Evolutionary conservation across 2,797 vertebrate species (phyloP).

Genomic region (Lophius americanus): DNA sequence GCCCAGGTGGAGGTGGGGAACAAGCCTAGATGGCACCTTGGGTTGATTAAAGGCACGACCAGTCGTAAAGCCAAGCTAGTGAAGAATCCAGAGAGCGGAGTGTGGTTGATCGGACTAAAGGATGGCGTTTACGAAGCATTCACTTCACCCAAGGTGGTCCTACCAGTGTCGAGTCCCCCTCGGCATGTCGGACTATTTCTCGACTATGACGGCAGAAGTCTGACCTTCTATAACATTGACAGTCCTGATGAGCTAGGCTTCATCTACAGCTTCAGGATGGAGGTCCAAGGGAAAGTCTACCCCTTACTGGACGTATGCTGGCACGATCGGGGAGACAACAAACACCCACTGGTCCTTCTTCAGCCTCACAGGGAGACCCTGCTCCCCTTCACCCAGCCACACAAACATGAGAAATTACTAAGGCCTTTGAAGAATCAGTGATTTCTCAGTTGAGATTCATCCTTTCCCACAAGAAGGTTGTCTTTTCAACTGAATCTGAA

Average conservation of each 20-base stretch:
- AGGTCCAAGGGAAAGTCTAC: conserved; percentile 87
- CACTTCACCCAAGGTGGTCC: conserved; percentile 62
- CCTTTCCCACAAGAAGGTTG: no score
- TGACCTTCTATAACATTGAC: conserved; percentile 85
- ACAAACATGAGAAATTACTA: conserved; percentile 16
- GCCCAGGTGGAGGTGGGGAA: conserved; percentile 78
- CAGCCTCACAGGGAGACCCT: conserved; percentile 18
- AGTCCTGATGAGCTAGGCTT: conserved; percentile 77
- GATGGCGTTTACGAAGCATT: conserved; percentile 87
- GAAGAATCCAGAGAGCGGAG: conserved; percentile 83
- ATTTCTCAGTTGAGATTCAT: no score
- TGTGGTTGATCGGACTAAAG: conserved; percentile 86
- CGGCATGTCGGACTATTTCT: conserved; percentile 82
- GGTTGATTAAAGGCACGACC: conserved; percentile 83
- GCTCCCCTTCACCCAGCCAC: not conserved
- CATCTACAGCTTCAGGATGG: conserved; percentile 85
- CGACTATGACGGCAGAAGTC: conserved; percentile 83
- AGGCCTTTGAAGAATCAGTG: no score
- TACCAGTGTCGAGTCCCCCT: conserved; percentile 74
- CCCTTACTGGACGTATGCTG: conserved; percentile 88
- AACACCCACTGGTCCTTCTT: conserved; percentile 79
- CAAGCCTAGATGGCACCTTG: conserved; percentile 86
- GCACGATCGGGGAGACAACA: conserved; percentile 82
- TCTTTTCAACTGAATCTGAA: no score
- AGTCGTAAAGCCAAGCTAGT: conserved; percentile 83